These are phyloP conservation scores for Orgyia antiqua DNA, from an alignment of 2,888 invertebrate genomes.

Conservation along the genomic window DNA sequence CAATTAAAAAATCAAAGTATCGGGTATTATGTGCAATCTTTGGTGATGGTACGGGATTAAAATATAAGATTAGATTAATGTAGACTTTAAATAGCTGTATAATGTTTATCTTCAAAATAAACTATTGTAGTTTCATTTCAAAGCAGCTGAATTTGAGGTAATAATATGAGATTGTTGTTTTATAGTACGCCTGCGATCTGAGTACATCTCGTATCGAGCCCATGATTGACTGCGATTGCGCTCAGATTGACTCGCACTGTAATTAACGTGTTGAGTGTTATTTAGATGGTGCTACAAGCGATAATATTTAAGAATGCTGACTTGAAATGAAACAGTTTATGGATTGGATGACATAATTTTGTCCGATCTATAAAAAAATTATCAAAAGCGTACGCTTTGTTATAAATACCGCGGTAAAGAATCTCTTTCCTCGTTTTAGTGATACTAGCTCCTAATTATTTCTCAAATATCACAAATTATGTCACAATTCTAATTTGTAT, in stretches of 20 bases:
- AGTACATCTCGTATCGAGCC: too few relatives aligned
- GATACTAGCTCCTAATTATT: slow-evolving; percentile 76
- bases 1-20: slow-evolving; percentile 80
- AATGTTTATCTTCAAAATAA: slow-evolving; percentile 41
- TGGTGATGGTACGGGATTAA: slow-evolving; percentile 82
- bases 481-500: slow-evolving; percentile 69
- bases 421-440: slow-evolving; percentile 74
- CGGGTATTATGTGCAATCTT: slow-evolving; percentile 92
- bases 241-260: too few relatives aligned
- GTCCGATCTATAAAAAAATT: slow-evolving; percentile 58
- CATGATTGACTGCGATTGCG: too few relatives aligned
- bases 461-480: slow-evolving; percentile 71
- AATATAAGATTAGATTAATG: slow-evolving; percentile 52
- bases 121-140: slow-evolving; percentile 65
- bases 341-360: slow-evolving; percentile 69
- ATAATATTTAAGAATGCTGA: slow-evolving; percentile 45
- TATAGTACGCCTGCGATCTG: too few relatives aligned
- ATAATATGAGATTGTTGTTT: slow-evolving; percentile 30
- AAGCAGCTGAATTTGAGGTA: slow-evolving; percentile 48
- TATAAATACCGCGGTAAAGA: slow-evolving; percentile 57
- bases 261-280: slow-evolving; percentile 16
- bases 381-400: slow-evolving; percentile 40
- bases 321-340: slow-evolving; percentile 69
- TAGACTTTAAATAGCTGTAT: slow-evolving; percentile 46
- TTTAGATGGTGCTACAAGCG: slow-evolving; percentile 56